phyloP scores from a whole-genome alignment of 2,113 vertebrate species.

The Meleagris gallopavo region DNA sequence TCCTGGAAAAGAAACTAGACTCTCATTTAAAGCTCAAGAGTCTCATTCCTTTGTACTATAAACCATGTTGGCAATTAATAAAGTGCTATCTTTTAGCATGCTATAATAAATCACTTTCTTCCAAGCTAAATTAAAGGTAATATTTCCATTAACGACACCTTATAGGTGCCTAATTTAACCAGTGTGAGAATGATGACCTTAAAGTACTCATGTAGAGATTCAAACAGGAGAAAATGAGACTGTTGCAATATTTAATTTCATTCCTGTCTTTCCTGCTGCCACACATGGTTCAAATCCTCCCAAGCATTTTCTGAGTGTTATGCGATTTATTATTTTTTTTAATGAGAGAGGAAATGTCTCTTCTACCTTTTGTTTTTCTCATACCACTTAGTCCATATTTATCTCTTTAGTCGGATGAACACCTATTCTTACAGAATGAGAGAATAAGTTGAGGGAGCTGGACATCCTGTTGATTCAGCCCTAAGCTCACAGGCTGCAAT shows the following conservation, averaged over 20 bases:
- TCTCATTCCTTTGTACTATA: neutral
- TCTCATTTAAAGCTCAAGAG: neutral
- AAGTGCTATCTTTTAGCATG: neutral
- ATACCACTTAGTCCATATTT: neutral
- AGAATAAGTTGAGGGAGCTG: neutral
- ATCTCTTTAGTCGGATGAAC: neutral
- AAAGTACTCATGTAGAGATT: neutral
- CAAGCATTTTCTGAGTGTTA: neutral
- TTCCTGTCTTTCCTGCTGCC: neutral
- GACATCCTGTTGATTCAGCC: constrained; percentile 19
- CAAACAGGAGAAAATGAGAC: constrained; percentile 17
- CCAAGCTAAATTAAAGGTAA: constrained; percentile 28
- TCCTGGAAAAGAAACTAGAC: neutral
- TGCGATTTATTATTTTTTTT: fast-evolving
- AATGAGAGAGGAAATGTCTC: neutral
- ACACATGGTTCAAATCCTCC: neutral
- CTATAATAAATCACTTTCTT: constrained; percentile 31
- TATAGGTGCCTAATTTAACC: constrained; percentile 17
- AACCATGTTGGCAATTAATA: neutral
- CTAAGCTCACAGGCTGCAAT: neutral
- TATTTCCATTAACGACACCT: constrained; percentile 27
- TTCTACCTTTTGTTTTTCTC: neutral
- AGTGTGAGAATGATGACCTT: constrained; percentile 14
- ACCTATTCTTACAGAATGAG: neutral
- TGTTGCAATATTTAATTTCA: neutral